Evolutionary conservation across 2,888 invertebrate genomes (phyloP), one percentile per base, ranked within the genome.

Genomic region (Leucozona laternaria): DNA sequence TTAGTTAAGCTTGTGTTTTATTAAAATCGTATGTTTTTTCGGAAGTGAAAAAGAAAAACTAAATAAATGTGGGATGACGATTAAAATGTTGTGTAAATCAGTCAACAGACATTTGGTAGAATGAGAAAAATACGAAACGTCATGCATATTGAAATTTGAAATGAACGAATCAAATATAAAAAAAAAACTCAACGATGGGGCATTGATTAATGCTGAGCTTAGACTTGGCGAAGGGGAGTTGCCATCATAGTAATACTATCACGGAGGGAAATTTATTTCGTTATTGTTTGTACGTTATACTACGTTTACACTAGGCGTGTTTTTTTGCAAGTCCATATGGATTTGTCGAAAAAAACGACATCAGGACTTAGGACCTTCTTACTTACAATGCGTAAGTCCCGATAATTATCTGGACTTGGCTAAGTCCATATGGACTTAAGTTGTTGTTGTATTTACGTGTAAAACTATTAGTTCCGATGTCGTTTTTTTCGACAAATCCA

Each of bases 81-180:
- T 37, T 28, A 48, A 79, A 70, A 72, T 73, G 60, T 77, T 80
- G 80, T 77, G 80, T 77, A 79, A 64, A 80, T 77, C 80, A 80
- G 81, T 85, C 85, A 80, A 85, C 77, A 85, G 85, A 85, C 85
- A 37, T 80, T 85, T 80, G 70, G 64, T 81, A 45, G 86, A 86
- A 86, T 86, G 75, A 86, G 70, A 71, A 75, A 43, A n/a, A 79
- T 72, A 66, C 64, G 60, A 86, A 86, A 86, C 82, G 86, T 86
- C 86, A 86, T 70, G 86, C 28, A 75, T 70, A 73, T 62, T 64
- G 68, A 55, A 66, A 70, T 43, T 77, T 78, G 25, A 81, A 66
- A 50, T 78, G 66, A 53, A 75, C 82, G 78, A 82, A 80, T 7
- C 1, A 50, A 48, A n/a, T 40, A 31, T 28, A 2, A 40, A 34